Evolutionary conservation across 2,113 vertebrate species (phyloP).

Genomic region (Gymnogyps californianus): DNA sequence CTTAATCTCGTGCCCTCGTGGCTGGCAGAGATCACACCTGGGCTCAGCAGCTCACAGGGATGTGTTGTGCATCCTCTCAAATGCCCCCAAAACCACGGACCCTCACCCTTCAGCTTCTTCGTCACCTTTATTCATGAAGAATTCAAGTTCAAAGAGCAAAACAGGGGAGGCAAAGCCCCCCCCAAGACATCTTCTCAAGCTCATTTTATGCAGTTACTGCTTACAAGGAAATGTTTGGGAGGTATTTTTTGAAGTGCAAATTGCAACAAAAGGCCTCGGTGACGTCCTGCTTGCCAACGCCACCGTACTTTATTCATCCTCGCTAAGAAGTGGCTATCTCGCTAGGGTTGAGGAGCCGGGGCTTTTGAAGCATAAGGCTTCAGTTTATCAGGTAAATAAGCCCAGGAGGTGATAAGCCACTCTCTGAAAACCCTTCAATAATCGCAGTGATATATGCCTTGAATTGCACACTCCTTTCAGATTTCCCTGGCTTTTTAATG

Average conservation of each 20-base stretch:
- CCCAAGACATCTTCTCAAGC: neutral
- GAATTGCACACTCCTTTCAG: neutral
- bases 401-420: conserved; percentile 2
- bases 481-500: neutral
- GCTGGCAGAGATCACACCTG: neutral
- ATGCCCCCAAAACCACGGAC: neutral
- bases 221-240: neutral
- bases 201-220: neutral
- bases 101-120: neutral
- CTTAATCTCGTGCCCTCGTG: neutral
- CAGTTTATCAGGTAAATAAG: conserved; percentile 46
- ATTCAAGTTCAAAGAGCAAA: neutral
- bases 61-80: neutral
- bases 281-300: fast-evolving
- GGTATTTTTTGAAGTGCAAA: neutral
- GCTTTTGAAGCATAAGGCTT: neutral
- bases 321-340: fast-evolving
- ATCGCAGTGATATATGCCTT: neutral
- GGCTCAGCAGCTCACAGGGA: neutral
- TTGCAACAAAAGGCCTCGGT: neutral
- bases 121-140: neutral
- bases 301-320: neutral
- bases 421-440: conserved; percentile 14
- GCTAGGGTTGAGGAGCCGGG: neutral
- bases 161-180: fast-evolving